Evolutionary conservation across 1,140 invertebrate genomes (phyloP), one percentile per base, ranked within the genome.

Genomic region (Drosophila sproati): DNA sequence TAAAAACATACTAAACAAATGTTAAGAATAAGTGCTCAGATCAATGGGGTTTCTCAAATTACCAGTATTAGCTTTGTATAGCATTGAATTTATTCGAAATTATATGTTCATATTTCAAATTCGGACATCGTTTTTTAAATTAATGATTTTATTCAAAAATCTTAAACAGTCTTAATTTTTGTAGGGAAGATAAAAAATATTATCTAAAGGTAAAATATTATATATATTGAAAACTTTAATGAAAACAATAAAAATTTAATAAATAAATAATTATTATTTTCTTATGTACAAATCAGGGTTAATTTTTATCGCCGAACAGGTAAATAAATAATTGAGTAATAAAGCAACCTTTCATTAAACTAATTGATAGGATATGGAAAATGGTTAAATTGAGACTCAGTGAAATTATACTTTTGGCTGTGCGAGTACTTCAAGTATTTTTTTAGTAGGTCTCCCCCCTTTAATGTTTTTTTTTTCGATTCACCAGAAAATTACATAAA

Each of bases 401-500:
- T 12, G 32, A 54, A 54, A 54, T 35, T 8, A 43, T 10, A n/a
- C n/a, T 43, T 10, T 50, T 32, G 29, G 20, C 28, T 50, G 48
- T 47, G 31, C 0, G 0, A 5, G 43, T 28, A 34, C n/a, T 34
- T 20, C n/a, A 34, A 7, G 0, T 35, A 47, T 2, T 29, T 57
- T 52, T 60, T 28, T 20, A 28, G 32, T 60, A 7, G 20, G 10
- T 29, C 28, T 10, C n/a, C 6, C 43, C 2, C 39, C 54, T 12
- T 35, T 35, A 60, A 48, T 45, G 56, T n/a, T 8, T 12, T 10
- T 20, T 60, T 10, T 34, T 39, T 34, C 6, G n/a, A 41, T 57
- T 47, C 31, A 45, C 5, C 10, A 35, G 43, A 47, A 48, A 48
- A 48, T 60, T 60, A 60, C 43, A 60, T 48, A 60, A 48, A 60